A percentile compares a stretch with the other conserved stretches of the same genome.
Evolutionary conservation across 2,888 invertebrate genomes (phyloP).

Genomic region (Volucella inflata): DNA sequence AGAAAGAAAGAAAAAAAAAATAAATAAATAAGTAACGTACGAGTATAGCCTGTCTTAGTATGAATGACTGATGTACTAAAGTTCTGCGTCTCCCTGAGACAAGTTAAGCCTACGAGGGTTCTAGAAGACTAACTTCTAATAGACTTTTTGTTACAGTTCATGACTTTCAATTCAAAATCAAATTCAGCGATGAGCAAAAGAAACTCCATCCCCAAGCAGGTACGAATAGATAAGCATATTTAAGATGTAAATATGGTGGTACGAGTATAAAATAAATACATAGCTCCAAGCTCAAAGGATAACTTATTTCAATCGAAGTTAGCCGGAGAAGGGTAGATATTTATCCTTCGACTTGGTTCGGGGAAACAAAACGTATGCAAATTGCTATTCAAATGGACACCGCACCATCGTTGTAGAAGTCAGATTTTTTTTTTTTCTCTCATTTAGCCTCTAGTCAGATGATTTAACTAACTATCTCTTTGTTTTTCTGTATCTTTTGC

Average conservation of each 20-base stretch:
- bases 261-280: slow-evolving; percentile 60
- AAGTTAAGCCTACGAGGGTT: background rate
- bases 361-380: slow-evolving; percentile 24
- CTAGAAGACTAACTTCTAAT: slow-evolving; percentile 41
- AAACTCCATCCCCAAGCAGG: too few relatives aligned
- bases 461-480: slow-evolving; percentile 17
- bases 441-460: slow-evolving; percentile 40
- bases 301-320: slow-evolving; percentile 67
- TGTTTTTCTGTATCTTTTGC: slow-evolving; percentile 30
- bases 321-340: background rate
- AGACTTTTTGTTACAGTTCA: slow-evolving; percentile 28
- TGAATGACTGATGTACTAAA: background rate
- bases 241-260: background rate
- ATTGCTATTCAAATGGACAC: slow-evolving; percentile 69
- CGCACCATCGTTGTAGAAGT: slow-evolving; percentile 14
- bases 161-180: slow-evolving; percentile 46
- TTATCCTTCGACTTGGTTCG: too few relatives aligned
- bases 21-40: slow-evolving; percentile 11
- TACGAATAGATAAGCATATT: too few relatives aligned
- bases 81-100: background rate
- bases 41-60: slow-evolving; percentile 17
- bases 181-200: background rate
- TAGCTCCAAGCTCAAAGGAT: slow-evolving; percentile 46
- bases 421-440: background rate
- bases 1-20: too few relatives aligned